A percentile compares a stretch with the other conserved stretches of the same genome.
Conservation (phyloP, 2,888 invertebrate species). For the Thymelicus sylvestris region DNA sequence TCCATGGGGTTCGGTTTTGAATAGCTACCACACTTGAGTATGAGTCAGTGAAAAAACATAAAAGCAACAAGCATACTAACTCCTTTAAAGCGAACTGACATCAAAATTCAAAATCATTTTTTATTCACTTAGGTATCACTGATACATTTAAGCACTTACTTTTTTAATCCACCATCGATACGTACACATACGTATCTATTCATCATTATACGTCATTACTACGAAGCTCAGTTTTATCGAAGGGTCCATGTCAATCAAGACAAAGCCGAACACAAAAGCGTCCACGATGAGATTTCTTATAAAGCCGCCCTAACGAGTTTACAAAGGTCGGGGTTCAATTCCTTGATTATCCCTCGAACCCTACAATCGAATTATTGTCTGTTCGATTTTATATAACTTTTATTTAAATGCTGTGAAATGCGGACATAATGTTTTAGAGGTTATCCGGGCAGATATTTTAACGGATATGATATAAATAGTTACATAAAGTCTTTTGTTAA, state of each 20-base stretch:
- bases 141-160: no score
- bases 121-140: no score
- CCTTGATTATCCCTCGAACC: conserved; percentile 39
- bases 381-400: conserved; percentile 24
- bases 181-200: no score
- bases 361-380: conserved; percentile 32
- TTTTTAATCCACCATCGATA: no score
- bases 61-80: no score
- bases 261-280: conserved; percentile 18
- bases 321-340: conserved; percentile 37
- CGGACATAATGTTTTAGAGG: neutral
- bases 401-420: conserved; percentile 12
- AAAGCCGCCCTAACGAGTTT: conserved; percentile 29
- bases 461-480: neutral
- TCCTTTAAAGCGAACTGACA: no score
- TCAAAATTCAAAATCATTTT: no score
- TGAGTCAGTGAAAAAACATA: no score
- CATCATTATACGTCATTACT: conserved; percentile 1
- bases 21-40: no score
- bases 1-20: no score
- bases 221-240: neutral
- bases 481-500: no score
- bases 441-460: neutral
- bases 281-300: conserved; percentile 23
- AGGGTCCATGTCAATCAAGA: conserved; percentile 18